Evolutionary conservation across 2,888 invertebrate species (phyloP), one percentile per base, ranked within the genome.

Genomic region (Chalcis sispes): DNA sequence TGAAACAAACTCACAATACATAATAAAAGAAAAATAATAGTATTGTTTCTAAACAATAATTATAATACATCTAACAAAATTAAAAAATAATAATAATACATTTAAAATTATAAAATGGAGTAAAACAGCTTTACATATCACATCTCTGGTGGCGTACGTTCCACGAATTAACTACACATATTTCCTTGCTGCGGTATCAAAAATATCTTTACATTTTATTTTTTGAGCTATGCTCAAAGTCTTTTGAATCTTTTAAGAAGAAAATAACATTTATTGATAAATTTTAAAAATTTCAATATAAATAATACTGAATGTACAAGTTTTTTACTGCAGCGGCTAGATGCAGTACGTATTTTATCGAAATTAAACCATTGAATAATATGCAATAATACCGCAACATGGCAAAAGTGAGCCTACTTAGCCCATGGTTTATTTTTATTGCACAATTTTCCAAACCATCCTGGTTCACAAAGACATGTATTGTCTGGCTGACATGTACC

Each of bases 391-490:
- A 82, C 80, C 80, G 75, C 78, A 79, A 81, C 76, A 78, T 77
- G 71, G 56, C 67, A 80, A 74, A 80, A 80, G 71, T 73, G 36
- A 61, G 40, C 50, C 36, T 29, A 66, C 83, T 79, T 88, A 85
- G 89, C 89, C 89, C 89, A 89, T 25, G 89, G 89, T 89, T 92
- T 91, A 89, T 94, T 93, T 83, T 94, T 93, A 88, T 95, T 94
- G 89, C 96, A 96, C 85, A 93, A 91, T 82, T 94, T 92, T 18
- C 96, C 96, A 83, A 93, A 92, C 94, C 95, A 96, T 77, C 96
- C 96, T n/a, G 92, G 91, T 83, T 95, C 93, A 89, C 96, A 96
- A 81, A 92, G 92, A 87, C 96, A 96, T 18, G 90, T 91, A 82
- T 93, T 93, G 81, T 91, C 92, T 71, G 91, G 91, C 80, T 91